Evolutionary conservation across 2,797 vertebrate species (phyloP).

Genomic region (Xenopus petersii): DNA sequence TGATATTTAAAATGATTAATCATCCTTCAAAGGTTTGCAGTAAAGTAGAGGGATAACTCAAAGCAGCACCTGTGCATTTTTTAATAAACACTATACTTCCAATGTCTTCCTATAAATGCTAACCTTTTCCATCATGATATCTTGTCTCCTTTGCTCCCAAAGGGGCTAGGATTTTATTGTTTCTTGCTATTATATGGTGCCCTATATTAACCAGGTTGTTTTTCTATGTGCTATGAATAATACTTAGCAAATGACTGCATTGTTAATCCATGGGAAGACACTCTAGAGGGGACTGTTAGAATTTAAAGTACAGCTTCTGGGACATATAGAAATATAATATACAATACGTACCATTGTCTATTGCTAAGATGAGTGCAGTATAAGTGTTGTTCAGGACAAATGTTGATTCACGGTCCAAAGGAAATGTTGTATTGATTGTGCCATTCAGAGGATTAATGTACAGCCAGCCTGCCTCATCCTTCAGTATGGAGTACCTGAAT

Average conservation of each 20-base stretch:
- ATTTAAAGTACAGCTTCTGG: background rate
- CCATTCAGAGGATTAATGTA: conserved; percentile 88
- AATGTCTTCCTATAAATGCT: background rate
- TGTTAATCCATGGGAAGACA: background rate
- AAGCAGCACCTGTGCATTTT: background rate
- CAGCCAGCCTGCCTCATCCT: conserved; percentile 90
- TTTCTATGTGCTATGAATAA: background rate
- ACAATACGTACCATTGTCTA: conserved; percentile 85
- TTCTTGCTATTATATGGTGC: background rate
- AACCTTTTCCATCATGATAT: conserved; percentile 1
- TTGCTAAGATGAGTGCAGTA: conserved; percentile 87
- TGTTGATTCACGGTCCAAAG: conserved; percentile 88
- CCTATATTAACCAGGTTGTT: background rate
- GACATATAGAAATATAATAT: rapidly evolving
- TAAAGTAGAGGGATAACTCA: background rate
- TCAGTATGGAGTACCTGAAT: conserved; percentile 81
- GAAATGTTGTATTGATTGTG: conserved; percentile 83
- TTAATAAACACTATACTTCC: background rate
- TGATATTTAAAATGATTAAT: conserved; percentile 10
- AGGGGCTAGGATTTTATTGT: background rate
- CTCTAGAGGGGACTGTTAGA: too few relatives aligned
- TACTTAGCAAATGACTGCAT: background rate
- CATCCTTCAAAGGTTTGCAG: background rate
- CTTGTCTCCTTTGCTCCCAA: background rate
- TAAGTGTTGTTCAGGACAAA: conserved; percentile 85